Base-by-base conservation (phyloP, 2,888 invertebrate species). In the Artemia sinica region DNA sequence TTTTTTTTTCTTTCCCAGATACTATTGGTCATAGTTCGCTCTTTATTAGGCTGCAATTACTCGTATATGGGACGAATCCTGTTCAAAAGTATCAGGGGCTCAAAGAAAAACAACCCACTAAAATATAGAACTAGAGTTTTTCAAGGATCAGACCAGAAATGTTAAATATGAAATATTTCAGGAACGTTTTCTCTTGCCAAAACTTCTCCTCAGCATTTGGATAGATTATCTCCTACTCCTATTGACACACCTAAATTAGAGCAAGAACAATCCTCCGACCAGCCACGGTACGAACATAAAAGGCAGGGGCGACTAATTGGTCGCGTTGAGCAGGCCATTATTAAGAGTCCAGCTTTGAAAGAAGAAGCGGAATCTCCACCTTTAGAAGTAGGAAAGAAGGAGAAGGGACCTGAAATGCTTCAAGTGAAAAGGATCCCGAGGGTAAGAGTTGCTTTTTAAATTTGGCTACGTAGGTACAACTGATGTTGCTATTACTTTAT, bases 201-300 rank as follows among this genome's bases (percentile, higher is more conserved):
- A 10, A n/a, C 63, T n/a, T 10, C 9, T 58, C n/a, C 63, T 1
- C 49, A 68, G 12, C 63, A 14, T n/a, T 49, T 18, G 49, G 63
- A 58, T 13, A 72, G 75, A 8, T 72, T 73, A 70, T 75, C 74
- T 8, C 75, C 75, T 6, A 75, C 75, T 13, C 75, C 75, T 18
- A 74, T 74, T 65, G 75, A 75, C 69, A 73, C 74, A 28, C 74
- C 75, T 58, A 75, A 75, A 68, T 74, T 75, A 18, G 75, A 75
- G 49, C 74, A 73, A 28, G 73, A 73, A 7, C 73, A 73, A 41
- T 74, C 75, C 18, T 75, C 74, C 68, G 75, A 75, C 68, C 73
- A 74, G 13, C 74, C 74, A 50, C 74, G 74, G 70, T 74, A 74
- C 12, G 75, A 75, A 70, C 74, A 74, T 63, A 72, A 72, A 65